Percentiles rank a stretch among this genome's conserved stretches.
These are phyloP conservation scores for Murina feae DNA, from an alignment of 2,113 vertebrate genomes.

Conservation along the genomic window DNA sequence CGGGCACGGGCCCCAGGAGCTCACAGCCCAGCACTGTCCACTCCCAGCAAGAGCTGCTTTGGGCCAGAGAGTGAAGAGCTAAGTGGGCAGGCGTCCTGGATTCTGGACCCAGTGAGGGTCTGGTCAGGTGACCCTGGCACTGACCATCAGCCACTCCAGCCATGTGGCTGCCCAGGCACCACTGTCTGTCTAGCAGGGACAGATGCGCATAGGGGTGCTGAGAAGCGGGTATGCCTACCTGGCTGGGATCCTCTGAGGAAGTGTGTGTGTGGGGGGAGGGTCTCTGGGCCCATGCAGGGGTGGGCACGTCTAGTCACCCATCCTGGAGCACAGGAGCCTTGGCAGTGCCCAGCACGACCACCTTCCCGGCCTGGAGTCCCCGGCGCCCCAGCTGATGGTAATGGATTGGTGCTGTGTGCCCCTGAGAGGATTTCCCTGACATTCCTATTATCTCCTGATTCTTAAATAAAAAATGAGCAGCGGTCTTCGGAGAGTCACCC, in stretches of 20 bases:
- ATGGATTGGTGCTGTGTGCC: background rate
- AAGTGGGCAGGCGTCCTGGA: background rate
- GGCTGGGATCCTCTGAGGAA: background rate
- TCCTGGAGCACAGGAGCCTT: too few relatives aligned
- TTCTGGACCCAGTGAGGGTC: background rate
- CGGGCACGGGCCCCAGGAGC: background rate
- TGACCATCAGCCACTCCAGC: background rate
- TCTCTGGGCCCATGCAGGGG: background rate
- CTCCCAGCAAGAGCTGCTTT: background rate
- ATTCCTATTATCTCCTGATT: conserved; percentile 27
- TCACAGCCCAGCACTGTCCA: background rate
- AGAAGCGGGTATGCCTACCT: background rate
- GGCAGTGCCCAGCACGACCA: background rate
- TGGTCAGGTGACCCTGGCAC: background rate
- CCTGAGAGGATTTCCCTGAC: background rate
- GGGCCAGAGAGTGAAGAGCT: background rate
- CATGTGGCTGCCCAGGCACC: background rate
- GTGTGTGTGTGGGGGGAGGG: background rate
- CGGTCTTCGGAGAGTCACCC: background rate
- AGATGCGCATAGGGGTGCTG: background rate
- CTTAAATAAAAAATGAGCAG: conserved; percentile 26
- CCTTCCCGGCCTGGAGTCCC: background rate
- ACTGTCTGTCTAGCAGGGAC: background rate
- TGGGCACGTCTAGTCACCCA: background rate
- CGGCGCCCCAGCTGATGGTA: too few relatives aligned